phyloP scores from a whole-genome alignment of 2,113 vertebrate species.

The Clarias magur region DNA sequence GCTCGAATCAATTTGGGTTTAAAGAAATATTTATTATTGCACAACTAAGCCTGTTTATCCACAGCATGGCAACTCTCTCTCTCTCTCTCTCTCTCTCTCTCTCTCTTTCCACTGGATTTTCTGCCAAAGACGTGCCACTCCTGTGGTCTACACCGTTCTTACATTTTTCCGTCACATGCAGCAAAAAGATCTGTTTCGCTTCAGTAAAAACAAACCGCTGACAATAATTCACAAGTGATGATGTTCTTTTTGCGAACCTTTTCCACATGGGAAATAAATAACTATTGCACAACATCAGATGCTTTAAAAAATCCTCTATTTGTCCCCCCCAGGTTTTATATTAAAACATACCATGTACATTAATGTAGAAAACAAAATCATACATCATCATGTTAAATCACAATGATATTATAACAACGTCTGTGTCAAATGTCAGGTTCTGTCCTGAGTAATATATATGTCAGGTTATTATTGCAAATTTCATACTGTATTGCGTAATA shows the following conservation, averaged over 20 bases:
- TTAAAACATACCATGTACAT: not conserved
- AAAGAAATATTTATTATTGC: slow-evolving; percentile 44
- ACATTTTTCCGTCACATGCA: slow-evolving; percentile 9
- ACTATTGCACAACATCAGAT: not conserved
- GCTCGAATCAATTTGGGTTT: slow-evolving; percentile 52
- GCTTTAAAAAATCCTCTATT: not conserved
- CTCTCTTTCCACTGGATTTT: slow-evolving; percentile 1
- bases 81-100: slow-evolving; percentile 12
- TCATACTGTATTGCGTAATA: not conserved
- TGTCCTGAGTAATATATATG: too few species aligned
- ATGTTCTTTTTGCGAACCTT: slow-evolving; percentile 2
- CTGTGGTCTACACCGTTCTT: slow-evolving; percentile 18
- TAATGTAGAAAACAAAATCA: not conserved
- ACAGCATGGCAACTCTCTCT: slow-evolving; percentile 14
- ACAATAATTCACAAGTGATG: slow-evolving; percentile 20
- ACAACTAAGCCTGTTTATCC: slow-evolving; percentile 41
- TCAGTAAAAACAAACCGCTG: not conserved
- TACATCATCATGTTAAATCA: not conserved
- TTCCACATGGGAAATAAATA: slow-evolving; percentile 24
- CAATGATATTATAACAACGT: not conserved
- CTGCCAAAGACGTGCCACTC: slow-evolving; percentile 28
- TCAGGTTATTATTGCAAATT: not conserved
- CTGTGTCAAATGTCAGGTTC: not conserved
- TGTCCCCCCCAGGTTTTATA: not conserved
- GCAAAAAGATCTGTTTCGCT: not conserved